These are phyloP conservation scores for Chrysomela aeneicollis DNA, from an alignment of 2,888 invertebrate species.

Conservation along the genomic window DNA sequence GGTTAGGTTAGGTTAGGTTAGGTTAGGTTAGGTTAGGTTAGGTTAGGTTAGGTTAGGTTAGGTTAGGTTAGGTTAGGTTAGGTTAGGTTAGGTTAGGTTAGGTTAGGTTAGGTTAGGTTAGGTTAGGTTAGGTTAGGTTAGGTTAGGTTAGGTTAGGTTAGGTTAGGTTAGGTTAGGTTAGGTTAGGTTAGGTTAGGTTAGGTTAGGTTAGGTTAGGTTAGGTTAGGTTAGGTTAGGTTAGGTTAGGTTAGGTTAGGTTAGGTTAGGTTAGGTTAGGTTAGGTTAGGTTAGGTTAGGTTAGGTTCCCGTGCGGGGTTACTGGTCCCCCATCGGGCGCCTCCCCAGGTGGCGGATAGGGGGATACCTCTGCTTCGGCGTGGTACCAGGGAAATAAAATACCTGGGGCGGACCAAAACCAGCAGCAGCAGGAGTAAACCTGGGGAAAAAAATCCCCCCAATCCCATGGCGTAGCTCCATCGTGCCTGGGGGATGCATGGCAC, in stretches of 20 bases:
- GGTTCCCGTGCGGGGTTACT: not conserved
- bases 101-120: slow-evolving; percentile 11
- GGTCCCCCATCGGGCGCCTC: no score
- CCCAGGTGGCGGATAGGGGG: no score
- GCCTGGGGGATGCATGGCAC: slow-evolving; percentile 11
- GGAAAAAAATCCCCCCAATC: no score
- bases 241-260: slow-evolving; percentile 35
- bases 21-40: no score
- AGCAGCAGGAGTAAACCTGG: no score
- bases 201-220: slow-evolving; percentile 38
- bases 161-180: slow-evolving; percentile 28
- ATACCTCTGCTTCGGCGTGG: no score
- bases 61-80: not conserved
- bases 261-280: slow-evolving; percentile 38
- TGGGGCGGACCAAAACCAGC: no score
- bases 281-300: slow-evolving; percentile 26
- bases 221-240: slow-evolving; percentile 38
- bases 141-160: slow-evolving; percentile 24
- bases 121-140: slow-evolving; percentile 33
- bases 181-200: slow-evolving; percentile 35
- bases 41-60: no score
- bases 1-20: no score
- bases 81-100: slow-evolving; percentile 6
- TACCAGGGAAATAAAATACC: no score
- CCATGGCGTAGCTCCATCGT: slow-evolving; percentile 16